Conservation (phyloP, 2,113 vertebrate species). For the Rhombomys opimus region DNA sequence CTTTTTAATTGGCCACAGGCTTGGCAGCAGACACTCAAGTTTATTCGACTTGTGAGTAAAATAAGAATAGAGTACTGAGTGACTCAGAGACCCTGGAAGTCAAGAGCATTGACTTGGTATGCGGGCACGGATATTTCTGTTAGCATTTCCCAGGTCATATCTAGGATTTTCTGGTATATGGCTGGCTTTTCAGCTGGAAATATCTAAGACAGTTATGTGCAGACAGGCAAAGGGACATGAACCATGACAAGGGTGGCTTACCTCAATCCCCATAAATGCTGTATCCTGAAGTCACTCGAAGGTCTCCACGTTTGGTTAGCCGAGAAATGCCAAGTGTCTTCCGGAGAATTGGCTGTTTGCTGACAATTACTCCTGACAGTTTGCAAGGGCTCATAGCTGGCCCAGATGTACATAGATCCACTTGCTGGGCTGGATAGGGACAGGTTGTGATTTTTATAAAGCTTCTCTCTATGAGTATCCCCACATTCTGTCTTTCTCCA, state of each 20-base stretch:
- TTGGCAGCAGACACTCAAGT: slow-evolving; percentile 47
- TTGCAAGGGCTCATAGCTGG: neutral
- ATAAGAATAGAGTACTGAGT: neutral
- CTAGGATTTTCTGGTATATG: neutral
- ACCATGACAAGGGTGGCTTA: neutral
- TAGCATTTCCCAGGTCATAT: neutral
- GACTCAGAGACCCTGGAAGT: neutral
- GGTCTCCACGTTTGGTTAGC: neutral
- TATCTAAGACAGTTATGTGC: neutral
- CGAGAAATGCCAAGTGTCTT: neutral
- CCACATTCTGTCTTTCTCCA: neutral
- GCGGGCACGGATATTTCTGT: neutral
- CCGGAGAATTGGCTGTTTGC: neutral
- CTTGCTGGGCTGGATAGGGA: neutral
- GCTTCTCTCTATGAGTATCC: neutral
- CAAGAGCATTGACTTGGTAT: neutral
- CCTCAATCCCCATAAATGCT: neutral
- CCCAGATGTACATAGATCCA: neutral
- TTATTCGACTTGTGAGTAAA: slow-evolving; percentile 60
- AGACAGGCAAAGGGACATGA: neutral
- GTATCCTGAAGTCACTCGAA: neutral
- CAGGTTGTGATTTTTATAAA: neutral
- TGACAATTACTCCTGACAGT: neutral
- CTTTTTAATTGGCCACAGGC: slow-evolving; percentile 51
- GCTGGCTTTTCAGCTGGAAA: neutral